Conservation (phyloP, 2,797 vertebrate species). For the Peromyscus eremicus region DNA sequence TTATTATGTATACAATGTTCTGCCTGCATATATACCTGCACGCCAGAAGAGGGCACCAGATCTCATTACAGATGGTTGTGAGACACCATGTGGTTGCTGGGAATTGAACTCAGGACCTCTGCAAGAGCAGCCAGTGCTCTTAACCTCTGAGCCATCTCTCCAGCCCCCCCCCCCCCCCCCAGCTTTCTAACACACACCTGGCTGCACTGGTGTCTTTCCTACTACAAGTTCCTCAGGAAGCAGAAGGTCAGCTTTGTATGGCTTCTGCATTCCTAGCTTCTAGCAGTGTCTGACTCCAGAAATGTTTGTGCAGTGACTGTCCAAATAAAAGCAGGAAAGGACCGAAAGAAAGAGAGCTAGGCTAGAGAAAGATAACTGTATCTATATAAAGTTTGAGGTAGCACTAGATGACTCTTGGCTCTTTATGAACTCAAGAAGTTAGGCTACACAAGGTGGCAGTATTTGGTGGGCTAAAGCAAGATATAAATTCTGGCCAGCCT, state of each 20-base stretch:
- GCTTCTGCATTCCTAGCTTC: background rate
- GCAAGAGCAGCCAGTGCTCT: too few species aligned
- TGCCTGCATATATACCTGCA: too few species aligned
- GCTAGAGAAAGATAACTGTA: background rate
- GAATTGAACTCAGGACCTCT: too few species aligned
- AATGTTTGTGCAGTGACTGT: background rate
- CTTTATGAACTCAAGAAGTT: constrained; percentile 22
- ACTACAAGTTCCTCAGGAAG: background rate
- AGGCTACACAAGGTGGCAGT: too few species aligned
- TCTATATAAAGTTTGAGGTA: background rate
- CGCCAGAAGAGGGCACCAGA: too few species aligned
- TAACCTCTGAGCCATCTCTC: too few species aligned
- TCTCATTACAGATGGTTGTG: too few species aligned
- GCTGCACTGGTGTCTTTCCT: constrained; percentile 15
- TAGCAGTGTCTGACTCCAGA: background rate
- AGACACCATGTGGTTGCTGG: too few species aligned
- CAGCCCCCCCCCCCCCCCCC: too few species aligned
- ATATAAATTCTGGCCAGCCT: background rate
- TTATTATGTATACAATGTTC: too few species aligned
- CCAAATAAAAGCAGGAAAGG: background rate
- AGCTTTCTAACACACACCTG: background rate
- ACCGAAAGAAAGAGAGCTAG: background rate
- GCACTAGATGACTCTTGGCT: background rate
- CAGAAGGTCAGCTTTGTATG: background rate
- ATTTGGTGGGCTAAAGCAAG: background rate